A percentile compares a stretch with the other conserved stretches of the same genome.
These are phyloP conservation scores for Cisticola juncidis DNA, from an alignment of 2,113 vertebrate genomes.

Conservation along the genomic window DNA sequence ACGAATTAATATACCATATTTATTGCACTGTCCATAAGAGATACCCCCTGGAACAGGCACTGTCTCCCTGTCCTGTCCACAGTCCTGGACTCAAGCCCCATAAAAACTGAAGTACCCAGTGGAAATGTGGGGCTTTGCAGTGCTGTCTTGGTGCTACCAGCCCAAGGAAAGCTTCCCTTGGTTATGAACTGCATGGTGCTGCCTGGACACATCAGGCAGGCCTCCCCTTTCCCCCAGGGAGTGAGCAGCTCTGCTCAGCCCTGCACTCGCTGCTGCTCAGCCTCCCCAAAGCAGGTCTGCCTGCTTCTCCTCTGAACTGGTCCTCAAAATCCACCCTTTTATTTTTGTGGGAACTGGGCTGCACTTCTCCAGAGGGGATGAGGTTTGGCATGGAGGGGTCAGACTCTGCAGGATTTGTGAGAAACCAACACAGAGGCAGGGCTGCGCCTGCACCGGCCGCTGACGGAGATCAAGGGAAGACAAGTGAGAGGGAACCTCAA, in stretches of 20 bases:
- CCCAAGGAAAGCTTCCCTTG: neutral
- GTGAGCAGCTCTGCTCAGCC: fast-evolving
- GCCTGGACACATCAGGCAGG: fast-evolving
- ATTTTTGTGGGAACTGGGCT: neutral
- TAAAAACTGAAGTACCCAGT: fast-evolving
- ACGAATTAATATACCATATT: too few species aligned
- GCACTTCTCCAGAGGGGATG: neutral
- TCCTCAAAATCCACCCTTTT: neutral
- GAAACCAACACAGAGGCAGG: neutral
- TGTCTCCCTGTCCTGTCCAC: neutral
- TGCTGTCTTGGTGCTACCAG: fast-evolving
- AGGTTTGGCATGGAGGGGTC: neutral
- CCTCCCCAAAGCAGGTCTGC: fast-evolving
- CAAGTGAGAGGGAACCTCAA: neutral
- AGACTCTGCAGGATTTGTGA: neutral
- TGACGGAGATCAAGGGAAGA: neutral
- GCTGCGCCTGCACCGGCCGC: fast-evolving
- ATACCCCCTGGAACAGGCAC: fast-evolving
- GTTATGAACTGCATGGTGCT: fast-evolving
- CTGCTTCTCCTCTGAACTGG: neutral
- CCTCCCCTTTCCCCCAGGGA: fast-evolving
- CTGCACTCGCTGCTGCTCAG: fast-evolving
- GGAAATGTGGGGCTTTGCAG: fast-evolving
- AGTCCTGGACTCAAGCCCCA: neutral
- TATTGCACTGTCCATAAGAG: neutral